A percentile compares a stretch with the other conserved stretches of the same genome.
Conservation (phyloP, 30 jellyfish, hydroid and myxozoan species). For the Nemopilema nomurai region DNA sequence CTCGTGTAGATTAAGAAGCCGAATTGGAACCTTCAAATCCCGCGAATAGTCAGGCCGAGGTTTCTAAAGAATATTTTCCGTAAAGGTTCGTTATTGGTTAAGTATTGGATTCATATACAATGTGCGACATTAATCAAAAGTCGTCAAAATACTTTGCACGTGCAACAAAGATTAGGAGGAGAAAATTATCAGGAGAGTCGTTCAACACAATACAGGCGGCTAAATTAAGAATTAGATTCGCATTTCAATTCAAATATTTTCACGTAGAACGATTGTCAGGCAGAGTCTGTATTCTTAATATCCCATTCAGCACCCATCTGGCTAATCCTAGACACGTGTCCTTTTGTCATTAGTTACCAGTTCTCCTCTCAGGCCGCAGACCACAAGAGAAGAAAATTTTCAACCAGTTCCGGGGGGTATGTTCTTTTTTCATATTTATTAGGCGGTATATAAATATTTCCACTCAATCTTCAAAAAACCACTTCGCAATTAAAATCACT, state of each 20-base stretch:
- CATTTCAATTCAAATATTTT: neutral
- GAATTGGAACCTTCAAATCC: no score
- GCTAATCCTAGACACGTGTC: conserved; percentile 46
- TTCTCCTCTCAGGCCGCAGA: conserved; percentile 40
- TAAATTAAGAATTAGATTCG: neutral
- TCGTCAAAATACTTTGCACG: neutral
- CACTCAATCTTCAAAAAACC: no score
- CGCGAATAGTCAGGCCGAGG: neutral
- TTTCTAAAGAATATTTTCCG: neutral
- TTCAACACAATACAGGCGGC: neutral
- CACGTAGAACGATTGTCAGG: neutral
- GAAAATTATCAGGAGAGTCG: neutral
- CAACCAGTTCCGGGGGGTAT: neutral
- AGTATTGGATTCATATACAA: neutral
- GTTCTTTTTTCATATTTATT: neutral
- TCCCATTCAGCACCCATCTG: conserved; percentile 38
- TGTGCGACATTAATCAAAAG: neutral
- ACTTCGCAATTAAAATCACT: no score
- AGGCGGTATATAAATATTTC: no score
- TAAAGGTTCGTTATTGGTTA: no score
- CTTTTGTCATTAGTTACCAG: conserved; percentile 27
- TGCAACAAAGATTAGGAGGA: neutral
- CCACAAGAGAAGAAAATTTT: conserved; percentile 12
- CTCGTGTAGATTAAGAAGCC: no score
- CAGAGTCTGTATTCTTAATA: neutral